Conservation (phyloP, 2,797 vertebrate genomes). For the Numenius phaeopus region DNA sequence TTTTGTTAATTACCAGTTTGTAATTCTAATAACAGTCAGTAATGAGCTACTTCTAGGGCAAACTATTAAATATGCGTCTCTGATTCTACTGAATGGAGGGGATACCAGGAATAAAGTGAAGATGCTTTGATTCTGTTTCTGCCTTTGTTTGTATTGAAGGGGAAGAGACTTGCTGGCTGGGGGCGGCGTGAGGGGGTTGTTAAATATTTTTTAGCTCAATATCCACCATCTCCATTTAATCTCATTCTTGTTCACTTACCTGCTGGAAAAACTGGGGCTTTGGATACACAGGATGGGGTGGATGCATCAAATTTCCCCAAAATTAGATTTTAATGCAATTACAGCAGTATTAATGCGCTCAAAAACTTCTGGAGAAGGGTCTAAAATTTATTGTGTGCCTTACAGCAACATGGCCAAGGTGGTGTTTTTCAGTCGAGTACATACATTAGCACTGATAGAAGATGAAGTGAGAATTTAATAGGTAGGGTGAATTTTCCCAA, state of each 20-base stretch:
- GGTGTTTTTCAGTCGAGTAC: background rate
- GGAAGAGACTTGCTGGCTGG: background rate
- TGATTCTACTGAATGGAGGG: background rate
- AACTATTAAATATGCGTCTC: background rate
- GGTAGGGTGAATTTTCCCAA: background rate
- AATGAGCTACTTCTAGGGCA: background rate
- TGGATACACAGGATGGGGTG: fast-evolving
- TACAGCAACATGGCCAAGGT: fast-evolving
- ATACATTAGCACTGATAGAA: background rate
- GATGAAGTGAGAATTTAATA: background rate
- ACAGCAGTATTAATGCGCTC: background rate
- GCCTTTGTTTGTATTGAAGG: background rate
- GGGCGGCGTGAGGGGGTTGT: background rate
- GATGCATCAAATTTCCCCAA: fast-evolving
- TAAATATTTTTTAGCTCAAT: background rate
- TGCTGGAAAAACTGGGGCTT: background rate
- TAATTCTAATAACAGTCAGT: background rate
- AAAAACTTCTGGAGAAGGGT: background rate
- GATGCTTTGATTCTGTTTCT: background rate
- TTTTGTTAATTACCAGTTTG: background rate
- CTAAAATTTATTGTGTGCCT: background rate
- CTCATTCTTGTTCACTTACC: background rate
- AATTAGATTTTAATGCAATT: background rate
- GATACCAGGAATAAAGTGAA: background rate
- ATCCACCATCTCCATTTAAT: background rate